phyloP scores from a whole-genome alignment of 2,888 invertebrate genomes.

The Phalera bucephala region DNA sequence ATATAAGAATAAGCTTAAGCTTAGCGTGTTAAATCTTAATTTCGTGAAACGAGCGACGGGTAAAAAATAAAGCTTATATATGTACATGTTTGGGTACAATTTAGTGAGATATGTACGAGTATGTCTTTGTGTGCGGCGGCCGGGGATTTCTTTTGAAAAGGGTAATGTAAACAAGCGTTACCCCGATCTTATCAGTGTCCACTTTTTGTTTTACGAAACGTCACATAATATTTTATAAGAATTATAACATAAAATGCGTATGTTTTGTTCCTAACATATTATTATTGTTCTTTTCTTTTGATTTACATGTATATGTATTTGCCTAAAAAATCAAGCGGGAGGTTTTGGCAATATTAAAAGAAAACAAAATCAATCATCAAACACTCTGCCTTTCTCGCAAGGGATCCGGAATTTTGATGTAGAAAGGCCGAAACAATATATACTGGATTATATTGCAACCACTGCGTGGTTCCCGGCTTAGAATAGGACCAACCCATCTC shows the following conservation, averaged over 20 bases:
- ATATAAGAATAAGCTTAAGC: too few relatives aligned
- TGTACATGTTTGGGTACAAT: neutral
- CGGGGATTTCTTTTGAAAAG: conserved; percentile 37
- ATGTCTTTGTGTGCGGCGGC: conserved; percentile 15
- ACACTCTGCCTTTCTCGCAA: too few relatives aligned
- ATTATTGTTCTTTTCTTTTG: neutral
- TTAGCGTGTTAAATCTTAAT: neutral
- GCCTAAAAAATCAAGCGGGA: too few relatives aligned
- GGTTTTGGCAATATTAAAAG: too few relatives aligned
- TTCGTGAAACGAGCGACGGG: neutral
- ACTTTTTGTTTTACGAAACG: conserved; percentile 30
- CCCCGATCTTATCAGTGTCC: conserved; percentile 35
- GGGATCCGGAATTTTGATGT: too few relatives aligned
- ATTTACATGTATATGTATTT: neutral
- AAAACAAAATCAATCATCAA: too few relatives aligned
- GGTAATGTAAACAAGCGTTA: conserved; percentile 40
- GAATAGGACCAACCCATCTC: too few relatives aligned
- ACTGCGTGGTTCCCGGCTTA: too few relatives aligned
- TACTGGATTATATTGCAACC: too few relatives aligned
- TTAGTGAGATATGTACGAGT: conserved; percentile 2
- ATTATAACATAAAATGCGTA: neutral
- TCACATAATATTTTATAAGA: conserved; percentile 11
- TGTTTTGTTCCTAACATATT: neutral
- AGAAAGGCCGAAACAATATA: too few relatives aligned
- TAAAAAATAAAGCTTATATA: neutral